These are phyloP conservation scores for Panurus biarmicus DNA, from an alignment of 2,113 vertebrate species.

Conservation along the genomic window DNA sequence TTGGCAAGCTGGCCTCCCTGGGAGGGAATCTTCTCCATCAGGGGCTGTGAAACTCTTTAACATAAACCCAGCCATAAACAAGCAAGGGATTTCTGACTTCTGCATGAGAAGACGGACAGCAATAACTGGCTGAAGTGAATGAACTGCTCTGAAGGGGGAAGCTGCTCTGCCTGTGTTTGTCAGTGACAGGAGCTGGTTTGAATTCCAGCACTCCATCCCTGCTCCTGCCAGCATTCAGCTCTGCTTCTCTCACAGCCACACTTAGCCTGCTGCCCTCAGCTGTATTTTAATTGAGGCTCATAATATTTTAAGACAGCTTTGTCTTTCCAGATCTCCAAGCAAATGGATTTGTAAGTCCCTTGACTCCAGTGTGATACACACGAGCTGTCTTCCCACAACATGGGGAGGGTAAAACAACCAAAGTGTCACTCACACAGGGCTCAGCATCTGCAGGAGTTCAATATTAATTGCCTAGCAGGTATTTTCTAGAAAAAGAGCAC, in stretches of 20 bases:
- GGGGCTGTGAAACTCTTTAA: neutral
- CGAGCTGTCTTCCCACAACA: neutral
- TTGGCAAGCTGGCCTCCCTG: neutral
- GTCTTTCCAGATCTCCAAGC: constrained; percentile 20
- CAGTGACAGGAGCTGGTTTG: neutral
- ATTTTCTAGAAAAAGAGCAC: neutral
- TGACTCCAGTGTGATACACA: neutral
- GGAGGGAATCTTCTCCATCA: neutral
- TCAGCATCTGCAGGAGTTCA: neutral
- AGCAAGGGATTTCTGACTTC: neutral
- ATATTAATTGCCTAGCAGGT: neutral
- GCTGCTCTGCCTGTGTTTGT: neutral
- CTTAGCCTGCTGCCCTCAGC: neutral
- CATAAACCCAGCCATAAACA: neutral
- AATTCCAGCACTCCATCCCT: neutral
- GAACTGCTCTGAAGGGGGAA: neutral
- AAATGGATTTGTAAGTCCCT: constrained; percentile 31
- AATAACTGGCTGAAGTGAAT: neutral
- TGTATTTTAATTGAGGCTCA: constrained; percentile 24
- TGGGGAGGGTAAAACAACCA: neutral
- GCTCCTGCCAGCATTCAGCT: neutral
- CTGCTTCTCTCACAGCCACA: neutral
- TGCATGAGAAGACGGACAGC: neutral
- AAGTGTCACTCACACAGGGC: neutral
- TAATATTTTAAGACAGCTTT: constrained; percentile 45